These are phyloP conservation scores for Xenopus petersii DNA, from an alignment of 2,797 vertebrate species.

Conservation along the genomic window DNA sequence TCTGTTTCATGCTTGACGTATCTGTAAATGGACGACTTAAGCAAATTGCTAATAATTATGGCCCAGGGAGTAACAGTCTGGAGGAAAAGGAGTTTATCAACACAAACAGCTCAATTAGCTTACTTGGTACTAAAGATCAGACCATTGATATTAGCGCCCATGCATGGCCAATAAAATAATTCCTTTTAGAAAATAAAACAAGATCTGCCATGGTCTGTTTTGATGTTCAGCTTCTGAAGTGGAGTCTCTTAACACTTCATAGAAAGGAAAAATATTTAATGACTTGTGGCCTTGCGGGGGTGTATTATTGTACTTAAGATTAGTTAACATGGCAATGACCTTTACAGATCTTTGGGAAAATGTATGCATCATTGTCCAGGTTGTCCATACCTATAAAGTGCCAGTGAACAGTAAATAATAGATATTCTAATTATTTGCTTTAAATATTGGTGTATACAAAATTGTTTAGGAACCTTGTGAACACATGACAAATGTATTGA, in stretches of 20 bases:
- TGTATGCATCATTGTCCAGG: no score
- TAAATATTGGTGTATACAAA: no score
- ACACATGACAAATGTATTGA: no score
- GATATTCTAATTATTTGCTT: no score
- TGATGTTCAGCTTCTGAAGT: conserved; percentile 51
- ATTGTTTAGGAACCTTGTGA: no score
- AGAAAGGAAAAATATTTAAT: conserved; percentile 36
- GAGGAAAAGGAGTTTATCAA: conserved; percentile 86
- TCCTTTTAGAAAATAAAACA: conserved; percentile 44
- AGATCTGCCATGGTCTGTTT: conserved; percentile 44
- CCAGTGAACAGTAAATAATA: no score
- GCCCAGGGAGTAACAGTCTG: conserved; percentile 88
- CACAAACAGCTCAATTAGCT: conserved; percentile 97
- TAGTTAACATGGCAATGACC: conserved; percentile 20
- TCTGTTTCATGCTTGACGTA: conserved; percentile 99
- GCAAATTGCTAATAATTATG: conserved; percentile 99
- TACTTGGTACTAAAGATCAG: conserved; percentile 88
- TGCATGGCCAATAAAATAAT: conserved; percentile 50
- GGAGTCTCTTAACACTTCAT: conserved; percentile 48
- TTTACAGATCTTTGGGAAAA: conserved; percentile 7
- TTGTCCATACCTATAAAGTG: no score
- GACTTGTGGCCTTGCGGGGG: conserved; percentile 29
- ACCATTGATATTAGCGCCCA: conserved; percentile 72
- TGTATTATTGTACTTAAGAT: conserved; percentile 30
- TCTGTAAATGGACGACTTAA: conserved; percentile 99